These are phyloP conservation scores for Catharus fuscescens DNA, from an alignment of 2,113 vertebrate species.

Conservation along the genomic window DNA sequence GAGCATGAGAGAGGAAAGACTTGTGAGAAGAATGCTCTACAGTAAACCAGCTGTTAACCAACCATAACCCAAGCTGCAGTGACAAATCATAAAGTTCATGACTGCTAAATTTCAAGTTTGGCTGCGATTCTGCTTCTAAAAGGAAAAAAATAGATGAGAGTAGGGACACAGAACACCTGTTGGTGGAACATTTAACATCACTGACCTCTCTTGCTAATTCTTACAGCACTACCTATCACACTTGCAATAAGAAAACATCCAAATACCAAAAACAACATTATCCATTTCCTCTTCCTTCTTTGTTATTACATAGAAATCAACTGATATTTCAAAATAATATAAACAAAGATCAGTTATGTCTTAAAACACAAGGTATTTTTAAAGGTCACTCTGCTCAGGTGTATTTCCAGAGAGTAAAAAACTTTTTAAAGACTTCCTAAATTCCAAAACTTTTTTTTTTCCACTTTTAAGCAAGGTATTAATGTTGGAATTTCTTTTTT, in stretches of 20 bases:
- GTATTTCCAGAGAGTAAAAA: not conserved
- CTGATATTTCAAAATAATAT: not conserved
- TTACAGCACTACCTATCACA: conserved; percentile 18
- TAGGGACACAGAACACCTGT: conserved; percentile 57
- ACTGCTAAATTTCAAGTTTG: conserved; percentile 63
- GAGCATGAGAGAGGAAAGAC: not conserved
- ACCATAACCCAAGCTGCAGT: not conserved
- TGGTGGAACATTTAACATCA: conserved; percentile 26
- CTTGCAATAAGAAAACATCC: conserved; percentile 51
- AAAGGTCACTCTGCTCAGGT: not conserved
- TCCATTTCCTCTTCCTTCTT: conserved; percentile 21
- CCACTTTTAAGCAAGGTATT: not conserved
- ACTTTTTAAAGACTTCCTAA: not conserved
- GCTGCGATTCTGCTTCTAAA: conserved; percentile 31
- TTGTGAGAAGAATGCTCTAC: not conserved
- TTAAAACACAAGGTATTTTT: not conserved
- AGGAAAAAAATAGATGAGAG: not conserved
- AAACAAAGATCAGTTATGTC: not conserved
- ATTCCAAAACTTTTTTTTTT: not conserved
- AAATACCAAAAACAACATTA: conserved; percentile 29
- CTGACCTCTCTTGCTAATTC: conserved; percentile 29
- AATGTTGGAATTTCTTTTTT: not conserved
- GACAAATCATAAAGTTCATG: conserved; percentile 32
- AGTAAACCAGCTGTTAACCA: conserved; percentile 44
- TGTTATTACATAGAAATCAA: conserved; percentile 29